Evolutionary conservation across 2,888 invertebrate species (phyloP).

Genomic region (Pammene fasciana): DNA sequence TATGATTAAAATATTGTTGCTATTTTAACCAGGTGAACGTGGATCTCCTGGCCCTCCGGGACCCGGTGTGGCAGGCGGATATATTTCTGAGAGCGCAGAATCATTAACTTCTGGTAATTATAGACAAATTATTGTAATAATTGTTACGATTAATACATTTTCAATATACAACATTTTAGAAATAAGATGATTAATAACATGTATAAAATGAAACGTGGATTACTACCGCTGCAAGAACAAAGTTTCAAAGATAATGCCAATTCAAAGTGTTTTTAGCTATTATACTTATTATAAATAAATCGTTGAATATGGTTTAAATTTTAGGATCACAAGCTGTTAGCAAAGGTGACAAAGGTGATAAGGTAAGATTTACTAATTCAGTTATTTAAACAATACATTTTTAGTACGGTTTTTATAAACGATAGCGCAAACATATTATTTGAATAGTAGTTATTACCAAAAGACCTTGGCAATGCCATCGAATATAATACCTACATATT

Average conservation of each 20-base stretch:
- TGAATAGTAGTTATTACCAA: background rate
- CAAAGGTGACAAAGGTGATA: constrained; percentile 75
- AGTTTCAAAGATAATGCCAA: too few species aligned
- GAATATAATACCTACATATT: background rate
- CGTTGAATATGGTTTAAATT: constrained; percentile 43
- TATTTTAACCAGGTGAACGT: constrained; percentile 67
- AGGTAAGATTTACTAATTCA: constrained; percentile 57
- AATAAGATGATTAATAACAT: too few species aligned
- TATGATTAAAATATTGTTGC: background rate
- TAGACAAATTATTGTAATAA: background rate
- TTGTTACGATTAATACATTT: background rate
- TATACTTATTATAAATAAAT: too few species aligned
- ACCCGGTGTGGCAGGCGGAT: constrained; percentile 58
- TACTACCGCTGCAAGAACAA: too few species aligned
- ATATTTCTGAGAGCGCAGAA: constrained; percentile 64
- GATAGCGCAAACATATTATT: background rate
- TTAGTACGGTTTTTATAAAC: too few species aligned
- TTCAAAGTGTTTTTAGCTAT: too few species aligned
- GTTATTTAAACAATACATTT: too few species aligned
- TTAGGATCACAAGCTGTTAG: constrained; percentile 53
- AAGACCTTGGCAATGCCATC: background rate
- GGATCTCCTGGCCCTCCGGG: constrained; percentile 78
- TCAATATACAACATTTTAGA: too few species aligned
- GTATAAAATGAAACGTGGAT: too few species aligned
- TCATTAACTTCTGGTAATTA: constrained; percentile 60